Conservation (phyloP, 2,888 invertebrate genomes). For the Lasioglossum lativentre region DNA sequence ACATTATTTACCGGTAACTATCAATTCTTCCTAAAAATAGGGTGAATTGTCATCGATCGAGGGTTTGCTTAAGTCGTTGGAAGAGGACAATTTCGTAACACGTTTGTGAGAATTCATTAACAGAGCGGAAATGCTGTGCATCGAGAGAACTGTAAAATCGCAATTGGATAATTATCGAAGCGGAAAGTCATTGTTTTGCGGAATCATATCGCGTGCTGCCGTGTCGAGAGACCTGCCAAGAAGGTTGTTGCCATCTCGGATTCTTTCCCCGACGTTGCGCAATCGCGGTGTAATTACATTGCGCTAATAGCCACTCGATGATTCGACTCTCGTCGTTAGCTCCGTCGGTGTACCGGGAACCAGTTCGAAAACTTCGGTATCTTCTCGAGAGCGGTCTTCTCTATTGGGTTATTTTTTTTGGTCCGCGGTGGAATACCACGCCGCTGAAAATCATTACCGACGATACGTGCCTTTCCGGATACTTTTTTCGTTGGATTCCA, state of each 20-base stretch:
- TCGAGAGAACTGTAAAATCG: background rate
- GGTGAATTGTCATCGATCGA: background rate
- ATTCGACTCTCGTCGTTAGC: slow-evolving; percentile 58
- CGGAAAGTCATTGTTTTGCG: background rate
- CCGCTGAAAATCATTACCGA: background rate
- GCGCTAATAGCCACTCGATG: slow-evolving; percentile 61
- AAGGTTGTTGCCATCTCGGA: slow-evolving; percentile 39
- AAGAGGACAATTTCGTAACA: background rate
- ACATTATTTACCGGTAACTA: too few relatives aligned
- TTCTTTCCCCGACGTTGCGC: slow-evolving; percentile 50
- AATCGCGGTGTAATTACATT: slow-evolving; percentile 60
- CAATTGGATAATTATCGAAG: background rate
- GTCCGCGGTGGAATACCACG: slow-evolving; percentile 1
- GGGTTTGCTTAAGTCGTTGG: background rate
- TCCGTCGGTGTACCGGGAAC: slow-evolving; percentile 26
- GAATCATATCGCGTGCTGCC: background rate
- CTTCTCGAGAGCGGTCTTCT: slow-evolving; percentile 20
- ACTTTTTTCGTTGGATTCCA: background rate
- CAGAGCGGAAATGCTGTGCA: background rate
- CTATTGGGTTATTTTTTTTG: slow-evolving; percentile 19
- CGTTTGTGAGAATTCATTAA: background rate
- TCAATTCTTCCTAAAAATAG: too few relatives aligned
- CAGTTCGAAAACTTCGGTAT: slow-evolving; percentile 46
- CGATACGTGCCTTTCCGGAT: background rate
- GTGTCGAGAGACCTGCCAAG: slow-evolving; percentile 3